Conservation (phyloP, 2,888 invertebrate genomes). For the Amphipoea lucens region DNA sequence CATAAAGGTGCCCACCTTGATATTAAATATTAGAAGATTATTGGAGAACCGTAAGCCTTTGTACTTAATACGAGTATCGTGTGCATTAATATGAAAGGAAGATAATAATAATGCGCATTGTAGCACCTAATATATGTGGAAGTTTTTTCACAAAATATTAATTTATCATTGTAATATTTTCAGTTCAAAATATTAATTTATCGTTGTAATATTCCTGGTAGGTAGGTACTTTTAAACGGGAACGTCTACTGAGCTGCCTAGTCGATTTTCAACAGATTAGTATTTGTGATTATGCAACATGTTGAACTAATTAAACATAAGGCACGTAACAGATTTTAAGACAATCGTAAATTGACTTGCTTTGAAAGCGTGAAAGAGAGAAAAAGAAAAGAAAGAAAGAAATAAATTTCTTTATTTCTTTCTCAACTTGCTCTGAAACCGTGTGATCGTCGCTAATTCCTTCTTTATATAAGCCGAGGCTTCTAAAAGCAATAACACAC, state of each 20-base stretch:
- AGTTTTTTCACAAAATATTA: background rate
- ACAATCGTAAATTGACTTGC: background rate
- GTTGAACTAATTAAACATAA: background rate
- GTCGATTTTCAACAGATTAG: background rate
- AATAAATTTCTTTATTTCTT: no score
- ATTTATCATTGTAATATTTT: background rate
- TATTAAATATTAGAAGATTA: slow-evolving; percentile 20
- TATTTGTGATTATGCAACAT: background rate
- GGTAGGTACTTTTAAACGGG: background rate
- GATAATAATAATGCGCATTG: background rate
- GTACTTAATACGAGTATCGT: background rate
- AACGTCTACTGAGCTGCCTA: background rate
- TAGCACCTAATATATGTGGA: background rate
- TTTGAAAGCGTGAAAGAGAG: background rate
- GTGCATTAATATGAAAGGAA: background rate
- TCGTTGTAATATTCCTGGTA: background rate
- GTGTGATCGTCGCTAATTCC: background rate
- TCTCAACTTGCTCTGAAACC: no score
- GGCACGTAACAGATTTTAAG: background rate
- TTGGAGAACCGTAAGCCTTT: background rate
- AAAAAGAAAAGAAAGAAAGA: no score
- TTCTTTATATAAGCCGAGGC: background rate
- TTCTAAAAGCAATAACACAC: background rate
- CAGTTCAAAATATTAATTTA: background rate
- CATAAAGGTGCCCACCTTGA: slow-evolving; percentile 2